Evolutionary conservation across 1,140 invertebrate species (phyloP).

Genomic region (Drosophila fuyamai): DNA sequence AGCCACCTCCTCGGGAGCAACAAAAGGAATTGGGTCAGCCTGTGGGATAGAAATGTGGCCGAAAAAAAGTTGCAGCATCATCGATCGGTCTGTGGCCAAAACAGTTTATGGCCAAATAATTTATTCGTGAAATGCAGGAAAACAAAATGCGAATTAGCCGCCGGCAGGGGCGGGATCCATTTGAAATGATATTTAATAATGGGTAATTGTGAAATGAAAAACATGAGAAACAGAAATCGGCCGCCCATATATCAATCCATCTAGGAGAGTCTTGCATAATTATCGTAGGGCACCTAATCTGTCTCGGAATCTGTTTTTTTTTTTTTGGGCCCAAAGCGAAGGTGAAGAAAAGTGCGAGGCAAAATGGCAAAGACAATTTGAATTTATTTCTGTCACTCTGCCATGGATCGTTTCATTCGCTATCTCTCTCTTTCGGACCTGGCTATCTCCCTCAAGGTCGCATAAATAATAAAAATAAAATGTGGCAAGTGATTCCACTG

Average conservation of each 20-base stretch:
- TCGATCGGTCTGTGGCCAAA: slow-evolving; percentile 29
- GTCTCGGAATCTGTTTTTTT: slow-evolving; percentile 18
- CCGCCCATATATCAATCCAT: slow-evolving; percentile 45
- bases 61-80: slow-evolving; percentile 73
- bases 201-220: slow-evolving; percentile 70
- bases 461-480: slow-evolving; percentile 55
- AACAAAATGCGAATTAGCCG: slow-evolving; percentile 61
- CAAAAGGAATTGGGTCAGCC: slow-evolving; percentile 30
- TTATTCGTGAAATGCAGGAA: slow-evolving; percentile 71
- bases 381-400: slow-evolving; percentile 59
- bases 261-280: slow-evolving; percentile 62
- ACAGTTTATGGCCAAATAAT: slow-evolving; percentile 61
- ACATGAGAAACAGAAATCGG: slow-evolving; percentile 57
- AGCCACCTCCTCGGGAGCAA: slow-evolving; percentile 29
- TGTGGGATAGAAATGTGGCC: slow-evolving; percentile 28
- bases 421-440: slow-evolving; percentile 4
- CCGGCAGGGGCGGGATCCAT: slow-evolving; percentile 47
- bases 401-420: slow-evolving; percentile 6
- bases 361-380: slow-evolving; percentile 63
- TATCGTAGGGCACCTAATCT: slow-evolving; percentile 32
- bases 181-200: slow-evolving; percentile 81
- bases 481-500: slow-evolving; percentile 65
- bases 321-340: slow-evolving; percentile 7
- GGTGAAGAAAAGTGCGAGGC: slow-evolving; percentile 43
- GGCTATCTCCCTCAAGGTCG: slow-evolving; percentile 71